Base-by-base conservation (phyloP, 2,888 invertebrate genomes). In the Syrista parreyssii region DNA sequence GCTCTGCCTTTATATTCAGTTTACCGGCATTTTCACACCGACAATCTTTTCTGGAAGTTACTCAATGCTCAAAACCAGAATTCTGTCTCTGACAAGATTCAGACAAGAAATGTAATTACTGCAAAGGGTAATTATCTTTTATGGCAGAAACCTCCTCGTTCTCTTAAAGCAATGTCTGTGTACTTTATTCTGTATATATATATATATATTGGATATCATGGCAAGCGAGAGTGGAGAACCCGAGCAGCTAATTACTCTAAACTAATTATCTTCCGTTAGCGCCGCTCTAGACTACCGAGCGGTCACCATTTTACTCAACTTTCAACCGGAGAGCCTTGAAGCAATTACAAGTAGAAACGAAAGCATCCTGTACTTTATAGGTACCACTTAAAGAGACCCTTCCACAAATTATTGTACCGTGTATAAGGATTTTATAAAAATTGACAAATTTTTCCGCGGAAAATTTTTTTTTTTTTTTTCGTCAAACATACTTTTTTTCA, bases 211-310 rank as follows among this genome's bases (percentile, higher is more conserved):
- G 40, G 6, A 40, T 40, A 40, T 40, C 40, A 9, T 68, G 69
- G 74, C 33, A 75, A 78, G 74, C 74, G 75, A 75, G 72, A 78
- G 77, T 69, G 76, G 40, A 68, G 15, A 68, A 75, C 71, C 72
- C 74, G 79, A 79, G 78, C 82, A 80, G 83, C 85, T 89, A 88
- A 89, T 89, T 89, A 87, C 85, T 84, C 84, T 85, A 89, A 88
- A 88, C 86, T 87, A 89, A 89, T 89, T 89, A 89, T 82, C 84
- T 84, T 85, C 81, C 84, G 86, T 87, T 88, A 85, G 83, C 83
- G 81, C 78, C 80, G 82, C 81, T 69, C 69, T 68, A 76, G 74
- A 71, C 75, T 75, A 68, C 76, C 76, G 69, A 77, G 68, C 30
- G 75, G 75, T 79, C 77, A 75, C 81, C 68, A 72, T 71, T 40